These are phyloP conservation scores for Megaceryle alcyon DNA, from an alignment of 2,797 vertebrate species.

Conservation along the genomic window DNA sequence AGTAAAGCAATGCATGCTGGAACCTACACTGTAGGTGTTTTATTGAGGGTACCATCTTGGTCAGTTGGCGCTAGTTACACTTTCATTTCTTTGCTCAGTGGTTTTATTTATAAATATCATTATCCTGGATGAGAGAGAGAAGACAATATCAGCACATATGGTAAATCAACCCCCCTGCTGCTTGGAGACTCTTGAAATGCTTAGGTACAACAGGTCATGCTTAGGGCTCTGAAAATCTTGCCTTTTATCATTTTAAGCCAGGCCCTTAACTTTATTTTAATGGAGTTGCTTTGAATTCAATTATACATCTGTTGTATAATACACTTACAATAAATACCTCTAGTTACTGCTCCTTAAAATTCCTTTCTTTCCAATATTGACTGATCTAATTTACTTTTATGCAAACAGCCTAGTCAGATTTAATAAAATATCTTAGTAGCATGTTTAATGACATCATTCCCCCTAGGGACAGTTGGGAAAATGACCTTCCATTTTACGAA, in stretches of 20 bases:
- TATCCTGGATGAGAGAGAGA: slow-evolving; percentile 46
- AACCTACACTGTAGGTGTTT: slow-evolving; percentile 55
- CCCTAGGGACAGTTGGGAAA: slow-evolving; percentile 76
- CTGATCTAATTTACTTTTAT: slow-evolving; percentile 65
- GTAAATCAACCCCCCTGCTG: slow-evolving; percentile 47
- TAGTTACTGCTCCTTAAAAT: slow-evolving; percentile 52
- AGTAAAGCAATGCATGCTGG: background rate
- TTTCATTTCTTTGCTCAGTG: slow-evolving; percentile 23
- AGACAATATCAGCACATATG: slow-evolving; percentile 60
- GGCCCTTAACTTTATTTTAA: slow-evolving; percentile 49
- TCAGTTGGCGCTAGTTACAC: background rate
- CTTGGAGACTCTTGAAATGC: slow-evolving; percentile 40
- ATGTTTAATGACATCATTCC: slow-evolving; percentile 77
- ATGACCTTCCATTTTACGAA: slow-evolving; percentile 77
- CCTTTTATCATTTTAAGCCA: background rate
- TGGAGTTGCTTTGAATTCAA: slow-evolving; percentile 65
- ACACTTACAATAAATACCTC: slow-evolving; percentile 31
- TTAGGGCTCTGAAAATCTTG: background rate
- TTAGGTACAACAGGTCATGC: slow-evolving; percentile 4
- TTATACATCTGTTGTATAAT: slow-evolving; percentile 38
- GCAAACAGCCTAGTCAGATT: slow-evolving; percentile 71
- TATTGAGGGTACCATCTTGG: background rate
- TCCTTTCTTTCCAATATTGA: slow-evolving; percentile 51
- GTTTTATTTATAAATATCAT: slow-evolving; percentile 67
- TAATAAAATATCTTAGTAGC: slow-evolving; percentile 73